Evolutionary conservation across 2,113 vertebrate species (phyloP).

Genomic region (Climacteris rufus): DNA sequence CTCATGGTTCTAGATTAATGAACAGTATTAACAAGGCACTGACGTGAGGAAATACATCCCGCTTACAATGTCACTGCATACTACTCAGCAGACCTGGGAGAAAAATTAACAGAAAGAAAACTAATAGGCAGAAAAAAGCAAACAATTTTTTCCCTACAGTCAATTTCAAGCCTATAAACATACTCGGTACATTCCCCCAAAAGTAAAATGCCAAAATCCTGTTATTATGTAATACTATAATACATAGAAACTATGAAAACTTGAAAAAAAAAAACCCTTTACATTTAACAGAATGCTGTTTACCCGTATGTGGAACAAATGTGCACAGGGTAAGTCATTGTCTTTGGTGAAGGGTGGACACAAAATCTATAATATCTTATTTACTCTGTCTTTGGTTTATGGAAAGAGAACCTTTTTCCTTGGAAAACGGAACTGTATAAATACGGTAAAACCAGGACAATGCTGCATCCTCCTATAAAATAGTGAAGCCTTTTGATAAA

Average conservation of each 20-base stretch:
- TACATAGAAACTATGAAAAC: slow-evolving; percentile 6
- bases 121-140: background rate
- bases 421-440: background rate
- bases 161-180: slow-evolving; percentile 14
- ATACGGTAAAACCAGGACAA: slow-evolving; percentile 3
- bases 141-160: background rate
- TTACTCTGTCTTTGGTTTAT: slow-evolving; percentile 34
- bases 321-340: background rate
- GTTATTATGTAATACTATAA: slow-evolving; percentile 6
- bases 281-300: slow-evolving; percentile 37
- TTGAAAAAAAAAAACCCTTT: background rate
- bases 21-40: slow-evolving; percentile 70
- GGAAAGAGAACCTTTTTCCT: background rate
- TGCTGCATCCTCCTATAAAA: background rate
- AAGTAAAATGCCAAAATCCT: background rate
- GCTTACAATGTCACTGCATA: slow-evolving; percentile 62
- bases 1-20: slow-evolving; percentile 76
- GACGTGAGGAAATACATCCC: slow-evolving; percentile 69
- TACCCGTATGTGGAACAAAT: slow-evolving; percentile 43
- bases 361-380: slow-evolving; percentile 48
- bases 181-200: background rate
- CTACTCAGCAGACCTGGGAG: slow-evolving; percentile 46
- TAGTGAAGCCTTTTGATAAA: slow-evolving; percentile 5
- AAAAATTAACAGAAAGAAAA: slow-evolving; percentile 68
- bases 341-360: slow-evolving; percentile 38